Evolutionary conservation across 2,797 vertebrate genomes (phyloP).

Genomic region (Platyrinchus mystaceus): DNA sequence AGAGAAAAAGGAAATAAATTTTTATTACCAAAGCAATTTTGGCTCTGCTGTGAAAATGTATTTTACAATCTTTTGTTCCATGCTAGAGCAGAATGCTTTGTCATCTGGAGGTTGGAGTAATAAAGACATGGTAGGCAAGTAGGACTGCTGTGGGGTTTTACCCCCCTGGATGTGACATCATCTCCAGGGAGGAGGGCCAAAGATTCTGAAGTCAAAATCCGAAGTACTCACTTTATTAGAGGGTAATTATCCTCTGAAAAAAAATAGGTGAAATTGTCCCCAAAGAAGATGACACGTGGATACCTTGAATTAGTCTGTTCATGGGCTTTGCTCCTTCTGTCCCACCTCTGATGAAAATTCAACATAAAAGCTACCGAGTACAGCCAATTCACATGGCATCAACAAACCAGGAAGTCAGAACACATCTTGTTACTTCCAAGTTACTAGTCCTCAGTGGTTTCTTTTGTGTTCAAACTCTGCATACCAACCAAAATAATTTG

Average conservation of each 20-base stretch:
- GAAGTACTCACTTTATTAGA: neutral
- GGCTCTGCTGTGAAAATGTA: neutral
- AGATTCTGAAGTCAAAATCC: neutral
- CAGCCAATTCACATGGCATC: neutral
- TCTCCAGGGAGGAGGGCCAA: neutral
- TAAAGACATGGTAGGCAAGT: neutral
- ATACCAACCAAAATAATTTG: neutral
- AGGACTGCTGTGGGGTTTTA: neutral
- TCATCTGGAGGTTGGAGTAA: neutral
- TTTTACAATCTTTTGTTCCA: neutral
- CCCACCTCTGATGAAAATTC: neutral
- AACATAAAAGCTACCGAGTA: neutral
- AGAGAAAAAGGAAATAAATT: constrained; percentile 20
- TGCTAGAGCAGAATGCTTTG: neutral
- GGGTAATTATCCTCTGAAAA: neutral
- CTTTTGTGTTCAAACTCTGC: neutral
- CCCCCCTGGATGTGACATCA: neutral
- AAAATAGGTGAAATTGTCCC: neutral
- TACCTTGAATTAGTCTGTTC: neutral
- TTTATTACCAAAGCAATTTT: constrained; percentile 22
- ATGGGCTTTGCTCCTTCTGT: neutral
- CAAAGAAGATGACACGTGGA: neutral
- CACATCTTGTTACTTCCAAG: neutral
- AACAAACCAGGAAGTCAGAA: neutral
- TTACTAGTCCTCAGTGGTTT: neutral